phyloP scores from a whole-genome alignment of 2,113 vertebrate genomes.

The Mustela nigripes region DNA sequence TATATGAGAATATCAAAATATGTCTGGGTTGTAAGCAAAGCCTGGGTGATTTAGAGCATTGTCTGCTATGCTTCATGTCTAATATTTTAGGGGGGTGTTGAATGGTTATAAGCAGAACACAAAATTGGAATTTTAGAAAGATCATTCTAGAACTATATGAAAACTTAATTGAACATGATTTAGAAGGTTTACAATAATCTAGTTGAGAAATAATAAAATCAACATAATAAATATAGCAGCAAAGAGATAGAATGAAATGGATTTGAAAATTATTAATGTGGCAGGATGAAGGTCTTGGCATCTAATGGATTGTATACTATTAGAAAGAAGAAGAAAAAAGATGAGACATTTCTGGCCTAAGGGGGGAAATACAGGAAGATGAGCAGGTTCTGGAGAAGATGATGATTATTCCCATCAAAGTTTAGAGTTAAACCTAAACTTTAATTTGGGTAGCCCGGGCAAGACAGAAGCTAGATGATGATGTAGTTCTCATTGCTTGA shows the following conservation, averaged over 20 bases:
- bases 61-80: background rate
- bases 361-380: background rate
- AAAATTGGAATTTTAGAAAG: background rate
- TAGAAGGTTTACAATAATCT: background rate
- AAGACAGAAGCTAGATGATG: no score
- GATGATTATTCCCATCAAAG: background rate
- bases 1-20: background rate
- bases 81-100: background rate
- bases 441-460: no score
- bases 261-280: background rate
- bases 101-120: background rate
- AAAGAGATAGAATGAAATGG: background rate
- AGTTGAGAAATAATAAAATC: conserved; percentile 10
- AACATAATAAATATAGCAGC: background rate
- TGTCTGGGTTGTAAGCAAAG: background rate
- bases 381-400: background rate
- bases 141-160: background rate
- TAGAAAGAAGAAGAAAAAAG: background rate
- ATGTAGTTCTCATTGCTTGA: no score
- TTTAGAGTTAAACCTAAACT: no score
- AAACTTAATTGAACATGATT: background rate
- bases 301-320: background rate
- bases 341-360: background rate
- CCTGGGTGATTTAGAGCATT: background rate
- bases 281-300: background rate